Base-by-base conservation (phyloP, 2,797 vertebrate species). In the Cetoscarus ocellatus region DNA sequence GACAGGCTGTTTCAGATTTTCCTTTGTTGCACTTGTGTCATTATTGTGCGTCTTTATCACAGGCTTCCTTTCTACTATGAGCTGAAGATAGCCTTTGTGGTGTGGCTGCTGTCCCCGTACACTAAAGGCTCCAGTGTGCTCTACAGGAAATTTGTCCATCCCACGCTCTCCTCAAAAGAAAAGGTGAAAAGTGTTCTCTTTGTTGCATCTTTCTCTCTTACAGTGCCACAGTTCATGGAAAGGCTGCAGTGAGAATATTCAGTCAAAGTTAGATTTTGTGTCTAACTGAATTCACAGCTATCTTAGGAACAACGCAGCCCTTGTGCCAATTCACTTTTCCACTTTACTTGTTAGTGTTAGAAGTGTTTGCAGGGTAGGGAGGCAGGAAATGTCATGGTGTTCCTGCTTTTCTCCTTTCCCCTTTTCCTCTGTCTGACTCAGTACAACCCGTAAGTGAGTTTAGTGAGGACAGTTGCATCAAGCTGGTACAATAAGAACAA, bases 21-120 rank as follows among this genome's bases (percentile, higher is more conserved):
- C 14, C 61, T 77, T 73, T 73, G 19, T 51, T 53, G 10, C 2
- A 61, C 10, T 50, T 27, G 19, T 15, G 42, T 6, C 49, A 64
- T 67, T 52, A 19, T 45, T 42, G 35, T 74, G 13, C 80, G 39
- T 84, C 85, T 91, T 89, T 36, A 58, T 77, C 76, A 5, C 90
- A 99, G 98, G 98, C 94, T 99, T 91, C 98, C 98, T 40, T 99
- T 99, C 95, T 99, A 99, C 93, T 99, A 99, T 91, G 98, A 99
- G 89, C 95, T 99, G 85, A 99, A 99, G 95, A 99, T 99, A 87
- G 97, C 98, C 45, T 97, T 99, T 88, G 96, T 99, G 88, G 97
- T 98, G 92, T 99, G 98, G 98, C 86, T 99, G 84, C 93, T 99
- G 67, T 99, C 98, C 75, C 98, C 98, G 0, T 99, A 99, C 93